These are phyloP conservation scores for Orius insidiosus DNA, from an alignment of 1,140 invertebrate genomes.

Conservation along the genomic window DNA sequence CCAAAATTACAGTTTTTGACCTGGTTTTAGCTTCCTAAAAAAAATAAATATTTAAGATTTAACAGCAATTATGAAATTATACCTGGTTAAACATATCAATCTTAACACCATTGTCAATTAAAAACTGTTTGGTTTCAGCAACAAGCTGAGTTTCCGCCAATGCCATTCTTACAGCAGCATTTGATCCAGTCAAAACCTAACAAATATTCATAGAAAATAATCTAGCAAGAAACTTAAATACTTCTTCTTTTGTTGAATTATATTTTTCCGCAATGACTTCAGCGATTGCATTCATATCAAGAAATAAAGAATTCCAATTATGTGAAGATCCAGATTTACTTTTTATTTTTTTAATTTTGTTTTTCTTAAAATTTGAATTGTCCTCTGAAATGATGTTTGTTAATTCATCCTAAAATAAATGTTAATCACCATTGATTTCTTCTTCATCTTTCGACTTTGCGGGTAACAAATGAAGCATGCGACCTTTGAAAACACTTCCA, in stretches of 20 bases:
- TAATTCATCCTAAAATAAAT: no score
- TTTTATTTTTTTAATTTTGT: constrained; percentile 69
- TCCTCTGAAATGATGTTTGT: no score
- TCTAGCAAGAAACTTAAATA: no score
- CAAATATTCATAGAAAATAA: constrained; percentile 13
- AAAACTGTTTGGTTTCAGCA: constrained; percentile 70
- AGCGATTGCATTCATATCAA: constrained; percentile 85
- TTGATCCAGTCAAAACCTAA: constrained; percentile 29
- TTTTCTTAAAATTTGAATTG: constrained; percentile 49
- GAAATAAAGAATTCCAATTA: constrained; percentile 94
- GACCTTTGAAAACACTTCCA: constrained; percentile 73
- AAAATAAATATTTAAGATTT: neutral
- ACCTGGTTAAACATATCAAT: constrained; percentile 23
- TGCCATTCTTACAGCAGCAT: constrained; percentile 81
- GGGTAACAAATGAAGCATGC: constrained; percentile 85
- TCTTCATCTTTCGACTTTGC: constrained; percentile 50
- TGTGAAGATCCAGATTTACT: constrained; percentile 55
- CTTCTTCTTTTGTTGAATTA: constrained; percentile 67
- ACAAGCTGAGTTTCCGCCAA: constrained; percentile 94
- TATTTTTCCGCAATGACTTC: constrained; percentile 79
- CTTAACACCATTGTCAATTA: constrained; percentile 63
- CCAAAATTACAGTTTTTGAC: constrained; percentile 82
- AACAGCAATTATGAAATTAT: neutral
- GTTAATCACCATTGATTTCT: no score
- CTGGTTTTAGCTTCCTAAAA: constrained; percentile 40